Base-by-base conservation (phyloP, 2,113 vertebrate genomes). In the Pelusios castaneus region DNA sequence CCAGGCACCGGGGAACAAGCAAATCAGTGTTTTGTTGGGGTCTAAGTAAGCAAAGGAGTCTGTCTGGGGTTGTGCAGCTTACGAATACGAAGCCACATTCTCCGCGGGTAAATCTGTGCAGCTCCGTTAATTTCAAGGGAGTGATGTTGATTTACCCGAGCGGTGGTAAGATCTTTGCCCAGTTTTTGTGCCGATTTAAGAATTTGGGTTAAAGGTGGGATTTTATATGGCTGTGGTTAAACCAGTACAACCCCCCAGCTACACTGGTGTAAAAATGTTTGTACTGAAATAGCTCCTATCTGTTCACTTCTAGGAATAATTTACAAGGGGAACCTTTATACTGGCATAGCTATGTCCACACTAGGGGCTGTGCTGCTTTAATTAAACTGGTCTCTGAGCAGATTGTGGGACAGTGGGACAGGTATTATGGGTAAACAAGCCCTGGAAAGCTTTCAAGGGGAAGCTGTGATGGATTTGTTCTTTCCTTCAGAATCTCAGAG, bases 1-100 rank as follows among this genome's bases (percentile, higher is more conserved):
- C 10, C 2, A 1, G 16, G 77, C 43, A 56, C 25, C 3, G 1
- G 1, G 0, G 0, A 31, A 2, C 38, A 14, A 52, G 43, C 10
- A 5, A 2, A 9, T 52, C 52, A 58, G 31, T 38, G 51, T 2
- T 2, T 4, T 3, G 55, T 0, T 24, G 16, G 38, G 2, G 14
- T n/a, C 34, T n/a, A 19, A n/a, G 34, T 21, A n/a, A 67, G 34
- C 63, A 21, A n/a, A 67, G 63, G 8, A 29, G 77, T 31, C 76
- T 11, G 27, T 8, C 0, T 4, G 25, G n/a, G 52, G 45, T 67
- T 19, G 60, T 67, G 60, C 34, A 5, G 6, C 58, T 31, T 10
- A 0, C 1, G 84, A 82, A 52, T 10, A 60, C 38, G 0, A 11
- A 1, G 19, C 54, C n/a, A 10, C 11, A 31, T 9, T 77, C 49